phyloP scores from a whole-genome alignment of 2,888 invertebrate species.

The Fissipunctia ypsillon region DNA sequence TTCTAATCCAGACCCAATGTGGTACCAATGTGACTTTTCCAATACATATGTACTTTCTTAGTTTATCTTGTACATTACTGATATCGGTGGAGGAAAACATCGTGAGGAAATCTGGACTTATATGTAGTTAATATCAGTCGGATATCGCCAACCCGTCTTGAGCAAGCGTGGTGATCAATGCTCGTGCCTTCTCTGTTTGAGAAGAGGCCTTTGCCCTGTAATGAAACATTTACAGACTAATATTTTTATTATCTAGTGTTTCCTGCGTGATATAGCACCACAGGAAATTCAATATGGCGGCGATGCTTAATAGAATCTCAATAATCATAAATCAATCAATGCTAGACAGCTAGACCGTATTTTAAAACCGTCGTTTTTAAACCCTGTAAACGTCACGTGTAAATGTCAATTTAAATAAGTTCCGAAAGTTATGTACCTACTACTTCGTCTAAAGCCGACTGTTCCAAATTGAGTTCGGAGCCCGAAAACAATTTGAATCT shows the following conservation, averaged over 20 bases:
- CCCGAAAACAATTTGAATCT: conserved; percentile 25
- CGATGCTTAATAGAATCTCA: neutral
- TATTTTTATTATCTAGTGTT: neutral
- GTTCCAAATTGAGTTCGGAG: conserved; percentile 1
- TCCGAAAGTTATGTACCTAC: neutral
- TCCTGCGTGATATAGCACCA: neutral
- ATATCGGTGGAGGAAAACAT: too few relatives aligned
- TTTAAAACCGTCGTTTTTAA: neutral
- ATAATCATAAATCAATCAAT: neutral
- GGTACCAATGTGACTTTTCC: too few relatives aligned
- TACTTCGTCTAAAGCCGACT: neutral
- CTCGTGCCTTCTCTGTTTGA: too few relatives aligned
- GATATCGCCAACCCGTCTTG: too few relatives aligned
- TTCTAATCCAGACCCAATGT: too few relatives aligned
- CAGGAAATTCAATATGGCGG: neutral
- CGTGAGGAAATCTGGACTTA: too few relatives aligned
- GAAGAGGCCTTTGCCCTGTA: too few relatives aligned
- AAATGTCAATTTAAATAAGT: conserved; percentile 10
- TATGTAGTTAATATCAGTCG: too few relatives aligned
- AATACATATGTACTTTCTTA: too few relatives aligned
- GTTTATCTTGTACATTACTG: too few relatives aligned
- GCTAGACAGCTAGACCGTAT: neutral
- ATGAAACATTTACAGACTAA: too few relatives aligned
- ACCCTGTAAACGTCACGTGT: neutral
- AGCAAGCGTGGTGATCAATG: too few relatives aligned